Conservation (phyloP, 2,888 invertebrate species). For the Calephelis perditalis region DNA sequence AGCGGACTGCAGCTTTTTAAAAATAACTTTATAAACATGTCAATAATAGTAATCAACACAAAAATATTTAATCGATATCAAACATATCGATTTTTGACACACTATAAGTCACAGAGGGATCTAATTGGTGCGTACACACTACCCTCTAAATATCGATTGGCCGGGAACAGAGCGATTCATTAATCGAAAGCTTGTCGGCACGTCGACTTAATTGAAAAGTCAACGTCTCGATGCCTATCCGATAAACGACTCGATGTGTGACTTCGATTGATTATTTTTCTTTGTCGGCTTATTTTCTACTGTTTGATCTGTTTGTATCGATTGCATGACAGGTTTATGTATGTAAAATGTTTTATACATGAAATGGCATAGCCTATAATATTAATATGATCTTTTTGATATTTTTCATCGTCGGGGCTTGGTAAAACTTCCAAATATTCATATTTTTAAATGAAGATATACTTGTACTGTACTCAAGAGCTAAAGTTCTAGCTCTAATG, state of each 20-base stretch:
- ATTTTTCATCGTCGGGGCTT: no score
- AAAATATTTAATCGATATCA: conserved; percentile 5
- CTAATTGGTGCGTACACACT: conserved; percentile 42
- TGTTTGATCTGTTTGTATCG: background rate
- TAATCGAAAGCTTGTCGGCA: conserved; percentile 51
- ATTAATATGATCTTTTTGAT: no score
- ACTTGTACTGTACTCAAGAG: no score
- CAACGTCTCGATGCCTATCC: conserved; percentile 58
- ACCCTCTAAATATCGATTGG: conserved; percentile 35
- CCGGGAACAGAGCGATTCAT: conserved; percentile 43
- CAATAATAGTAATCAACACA: background rate
- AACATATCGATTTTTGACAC: conserved; percentile 7
- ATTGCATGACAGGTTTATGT: no score
- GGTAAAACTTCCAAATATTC: no score
- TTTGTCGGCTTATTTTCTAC: conserved; percentile 21
- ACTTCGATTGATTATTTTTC: conserved; percentile 52
- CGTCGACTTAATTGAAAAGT: conserved; percentile 72
- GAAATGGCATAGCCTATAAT: no score
- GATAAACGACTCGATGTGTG: conserved; percentile 53
- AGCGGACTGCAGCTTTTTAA: no score
- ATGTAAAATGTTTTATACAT: no score
- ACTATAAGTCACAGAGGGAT: conserved; percentile 13
- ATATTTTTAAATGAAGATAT: no score
- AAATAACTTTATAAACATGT: conserved; percentile 1
- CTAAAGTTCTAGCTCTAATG: no score